These are phyloP conservation scores for Sylvilagus floridanus DNA, from an alignment of 2,797 vertebrate genomes.

Conservation along the genomic window DNA sequence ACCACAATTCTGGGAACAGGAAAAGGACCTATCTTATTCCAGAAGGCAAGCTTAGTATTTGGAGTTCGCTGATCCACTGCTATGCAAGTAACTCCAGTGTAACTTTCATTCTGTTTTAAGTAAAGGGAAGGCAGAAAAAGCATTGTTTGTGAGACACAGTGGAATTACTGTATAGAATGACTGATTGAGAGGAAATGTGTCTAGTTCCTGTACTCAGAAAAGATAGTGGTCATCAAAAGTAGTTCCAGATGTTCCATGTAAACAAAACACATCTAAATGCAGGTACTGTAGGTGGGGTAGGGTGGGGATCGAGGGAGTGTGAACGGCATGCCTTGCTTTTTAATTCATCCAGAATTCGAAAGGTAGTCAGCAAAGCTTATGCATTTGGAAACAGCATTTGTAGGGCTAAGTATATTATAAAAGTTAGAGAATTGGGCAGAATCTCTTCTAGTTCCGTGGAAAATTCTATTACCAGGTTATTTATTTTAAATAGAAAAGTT, in stretches of 20 bases:
- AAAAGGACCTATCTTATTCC: neutral
- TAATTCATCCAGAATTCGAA: slow-evolving; percentile 39
- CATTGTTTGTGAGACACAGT: slow-evolving; percentile 43
- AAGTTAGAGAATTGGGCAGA: neutral
- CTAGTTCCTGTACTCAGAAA: slow-evolving; percentile 21
- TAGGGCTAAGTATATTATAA: slow-evolving; percentile 33
- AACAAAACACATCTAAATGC: slow-evolving; percentile 15
- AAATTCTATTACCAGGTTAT: slow-evolving; percentile 58
- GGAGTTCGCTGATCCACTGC: slow-evolving; percentile 31
- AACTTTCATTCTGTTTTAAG: slow-evolving; percentile 39
- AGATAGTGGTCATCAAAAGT: slow-evolving; percentile 37
- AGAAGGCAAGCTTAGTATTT: slow-evolving; percentile 30
- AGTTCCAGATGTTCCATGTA: slow-evolving; percentile 39
- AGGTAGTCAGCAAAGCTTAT: neutral
- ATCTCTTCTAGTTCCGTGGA: slow-evolving; percentile 41
- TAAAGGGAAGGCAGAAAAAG: slow-evolving; percentile 2
- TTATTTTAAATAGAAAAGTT: slow-evolving; percentile 71
- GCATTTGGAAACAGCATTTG: slow-evolving; percentile 27
- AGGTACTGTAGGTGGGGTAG: neutral
- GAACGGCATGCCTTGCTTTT: neutral
- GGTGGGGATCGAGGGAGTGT: too few species aligned
- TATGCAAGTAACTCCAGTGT: slow-evolving; percentile 3
- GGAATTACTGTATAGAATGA: neutral
- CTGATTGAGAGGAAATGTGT: neutral
- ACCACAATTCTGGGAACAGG: neutral